Conservation (phyloP, 2,797 vertebrate genomes). For the Numenius phaeopus region DNA sequence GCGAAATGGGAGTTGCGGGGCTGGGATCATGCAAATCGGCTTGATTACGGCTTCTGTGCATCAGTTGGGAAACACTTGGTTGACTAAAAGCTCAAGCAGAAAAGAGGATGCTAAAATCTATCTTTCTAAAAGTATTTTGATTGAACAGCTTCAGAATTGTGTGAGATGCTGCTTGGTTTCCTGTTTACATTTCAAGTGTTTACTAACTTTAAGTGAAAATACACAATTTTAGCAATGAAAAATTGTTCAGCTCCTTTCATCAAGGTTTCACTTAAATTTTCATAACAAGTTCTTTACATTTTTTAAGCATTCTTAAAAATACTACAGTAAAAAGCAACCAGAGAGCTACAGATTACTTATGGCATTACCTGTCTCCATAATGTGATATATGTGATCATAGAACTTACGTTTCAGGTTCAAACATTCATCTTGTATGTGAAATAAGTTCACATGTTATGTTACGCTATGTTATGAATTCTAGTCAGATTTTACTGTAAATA, state of each 20-base stretch:
- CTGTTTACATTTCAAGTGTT: slow-evolving; percentile 40
- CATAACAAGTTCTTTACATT: neutral
- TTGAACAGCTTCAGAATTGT: neutral
- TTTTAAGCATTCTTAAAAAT: neutral
- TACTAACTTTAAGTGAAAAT: slow-evolving; percentile 4
- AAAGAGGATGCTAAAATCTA: neutral
- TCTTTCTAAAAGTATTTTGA: neutral
- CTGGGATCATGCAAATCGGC: neutral
- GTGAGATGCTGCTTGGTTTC: slow-evolving; percentile 28
- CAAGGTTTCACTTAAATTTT: neutral
- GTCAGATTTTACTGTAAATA: neutral
- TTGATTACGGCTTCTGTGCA: neutral
- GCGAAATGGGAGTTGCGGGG: neutral
- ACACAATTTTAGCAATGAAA: neutral
- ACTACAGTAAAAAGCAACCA: neutral
- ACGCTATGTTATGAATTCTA: neutral
- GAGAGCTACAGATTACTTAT: neutral
- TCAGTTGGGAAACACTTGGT: neutral
- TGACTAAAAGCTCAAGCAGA: neutral
- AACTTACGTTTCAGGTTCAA: slow-evolving; percentile 10
- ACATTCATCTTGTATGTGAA: neutral
- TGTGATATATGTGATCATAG: neutral
- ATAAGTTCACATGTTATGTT: too few relatives aligned
- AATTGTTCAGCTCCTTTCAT: neutral
- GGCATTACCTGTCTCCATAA: neutral